Evolutionary conservation across 2,888 invertebrate genomes (phyloP).

Genomic region (Cybosia mesomella): DNA sequence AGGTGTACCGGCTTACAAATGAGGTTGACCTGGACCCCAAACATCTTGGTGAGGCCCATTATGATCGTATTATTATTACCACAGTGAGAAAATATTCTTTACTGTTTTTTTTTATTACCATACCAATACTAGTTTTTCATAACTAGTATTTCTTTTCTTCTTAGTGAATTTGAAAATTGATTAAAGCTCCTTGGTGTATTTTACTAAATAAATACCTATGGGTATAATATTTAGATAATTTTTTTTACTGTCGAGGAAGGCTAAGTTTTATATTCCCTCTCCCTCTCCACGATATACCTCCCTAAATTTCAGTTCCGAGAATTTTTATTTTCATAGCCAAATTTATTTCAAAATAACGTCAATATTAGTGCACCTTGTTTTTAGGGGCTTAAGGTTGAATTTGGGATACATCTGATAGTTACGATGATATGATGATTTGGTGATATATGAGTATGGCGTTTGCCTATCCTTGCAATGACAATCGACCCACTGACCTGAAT

Average conservation of each 20-base stretch:
- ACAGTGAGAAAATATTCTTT: no score
- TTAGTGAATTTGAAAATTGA: no score
- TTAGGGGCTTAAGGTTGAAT: slow-evolving; percentile 22
- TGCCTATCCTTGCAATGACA: slow-evolving; percentile 48
- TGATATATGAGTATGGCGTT: slow-evolving; percentile 41
- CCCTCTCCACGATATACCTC: slow-evolving; percentile 31
- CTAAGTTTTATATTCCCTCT: slow-evolving; percentile 23
- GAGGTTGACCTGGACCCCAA: no score
- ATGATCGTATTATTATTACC: no score
- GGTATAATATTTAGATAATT: neutral
- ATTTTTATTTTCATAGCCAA: slow-evolving; percentile 23
- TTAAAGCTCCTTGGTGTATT: no score
- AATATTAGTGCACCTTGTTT: slow-evolving; percentile 14
- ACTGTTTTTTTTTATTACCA: no score
- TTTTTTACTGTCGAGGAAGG: neutral
- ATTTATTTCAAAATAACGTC: slow-evolving; percentile 11
- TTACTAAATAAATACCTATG: neutral
- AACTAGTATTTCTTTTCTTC: no score
- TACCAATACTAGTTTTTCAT: no score
- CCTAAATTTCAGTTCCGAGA: slow-evolving; percentile 31
- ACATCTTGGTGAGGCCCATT: no score
- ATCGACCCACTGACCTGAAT: slow-evolving; percentile 51
- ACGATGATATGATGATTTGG: slow-evolving; percentile 28
- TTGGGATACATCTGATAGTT: slow-evolving; percentile 18
- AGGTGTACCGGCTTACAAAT: no score